phyloP scores from a whole-genome alignment of 2,888 invertebrate species.

The Diplazon laetatorius region DNA sequence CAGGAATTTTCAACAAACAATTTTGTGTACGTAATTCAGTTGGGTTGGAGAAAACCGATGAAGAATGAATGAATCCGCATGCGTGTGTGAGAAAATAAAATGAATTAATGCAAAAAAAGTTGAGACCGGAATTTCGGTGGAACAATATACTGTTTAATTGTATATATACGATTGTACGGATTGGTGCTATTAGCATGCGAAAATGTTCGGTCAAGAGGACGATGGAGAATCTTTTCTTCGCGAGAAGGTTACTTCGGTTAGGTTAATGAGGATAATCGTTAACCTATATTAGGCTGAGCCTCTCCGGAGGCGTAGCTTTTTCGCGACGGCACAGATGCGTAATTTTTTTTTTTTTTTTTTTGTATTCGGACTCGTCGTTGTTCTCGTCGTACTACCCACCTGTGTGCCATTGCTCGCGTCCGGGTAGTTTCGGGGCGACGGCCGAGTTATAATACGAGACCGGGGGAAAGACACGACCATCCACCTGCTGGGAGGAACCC shows the following conservation, averaged over 20 bases:
- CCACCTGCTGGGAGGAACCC: conserved; percentile 14
- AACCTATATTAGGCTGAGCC: conserved; percentile 75
- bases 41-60: no score
- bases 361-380: not conserved
- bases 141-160: no score
- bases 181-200: not conserved
- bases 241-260: conserved; percentile 71
- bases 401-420: conserved; percentile 3
- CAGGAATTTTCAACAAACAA: no score
- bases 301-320: conserved; percentile 30
- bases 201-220: conserved; percentile 9
- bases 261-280: conserved; percentile 77
- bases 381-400: not conserved
- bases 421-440: not conserved
- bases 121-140: not conserved
- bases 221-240: conserved; percentile 63
- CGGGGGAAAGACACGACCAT: not conserved
- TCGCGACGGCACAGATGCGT: not conserved
- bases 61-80: no score
- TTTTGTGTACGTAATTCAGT: no score
- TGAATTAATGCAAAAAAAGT: not conserved
- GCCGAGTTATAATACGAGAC: conserved; percentile 5
- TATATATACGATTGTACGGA: conserved; percentile 4
- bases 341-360: no score
- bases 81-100: not conserved